phyloP scores from a whole-genome alignment of 1,140 invertebrate genomes.

The Penaeus indicus region DNA sequence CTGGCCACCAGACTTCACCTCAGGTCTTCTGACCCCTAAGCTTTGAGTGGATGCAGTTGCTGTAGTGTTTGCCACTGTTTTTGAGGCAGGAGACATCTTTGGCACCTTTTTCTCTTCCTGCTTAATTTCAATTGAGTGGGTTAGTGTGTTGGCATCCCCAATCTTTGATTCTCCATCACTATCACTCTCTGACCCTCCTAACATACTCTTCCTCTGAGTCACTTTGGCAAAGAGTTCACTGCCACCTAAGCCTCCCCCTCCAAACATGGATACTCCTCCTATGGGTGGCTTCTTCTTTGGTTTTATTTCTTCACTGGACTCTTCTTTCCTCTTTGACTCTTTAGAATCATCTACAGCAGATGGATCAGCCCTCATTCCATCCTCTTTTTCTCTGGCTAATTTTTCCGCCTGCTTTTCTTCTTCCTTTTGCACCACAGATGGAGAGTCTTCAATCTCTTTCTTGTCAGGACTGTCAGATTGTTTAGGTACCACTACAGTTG shows the following conservation, averaged over 20 bases:
- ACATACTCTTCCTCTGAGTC: constrained; percentile 50
- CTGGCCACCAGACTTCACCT: constrained; percentile 17
- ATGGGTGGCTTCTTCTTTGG: constrained; percentile 55
- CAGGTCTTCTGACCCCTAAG: not conserved
- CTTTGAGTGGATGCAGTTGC: constrained; percentile 1
- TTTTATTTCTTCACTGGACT: not conserved
- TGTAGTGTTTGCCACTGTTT: not conserved
- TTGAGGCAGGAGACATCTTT: not conserved
- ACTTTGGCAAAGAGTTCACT: constrained; percentile 57
- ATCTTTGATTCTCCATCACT: constrained; percentile 10
- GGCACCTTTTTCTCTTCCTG: no score
- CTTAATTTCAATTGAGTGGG: not conserved
- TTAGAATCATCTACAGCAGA: no score
- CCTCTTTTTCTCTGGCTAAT: not conserved
- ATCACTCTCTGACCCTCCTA: constrained; percentile 51
- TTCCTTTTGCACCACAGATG: not conserved
- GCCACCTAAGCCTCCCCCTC: constrained; percentile 35
- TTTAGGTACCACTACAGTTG: not conserved
- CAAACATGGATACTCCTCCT: constrained; percentile 63
- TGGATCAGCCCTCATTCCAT: no score
- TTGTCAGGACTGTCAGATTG: not conserved
- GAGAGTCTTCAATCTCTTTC: not conserved
- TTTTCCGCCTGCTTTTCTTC: not conserved
- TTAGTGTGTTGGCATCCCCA: not conserved
- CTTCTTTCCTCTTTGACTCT: not conserved